These are phyloP conservation scores for Epistrophe eligans DNA, from an alignment of 2,888 invertebrate species.

Conservation along the genomic window DNA sequence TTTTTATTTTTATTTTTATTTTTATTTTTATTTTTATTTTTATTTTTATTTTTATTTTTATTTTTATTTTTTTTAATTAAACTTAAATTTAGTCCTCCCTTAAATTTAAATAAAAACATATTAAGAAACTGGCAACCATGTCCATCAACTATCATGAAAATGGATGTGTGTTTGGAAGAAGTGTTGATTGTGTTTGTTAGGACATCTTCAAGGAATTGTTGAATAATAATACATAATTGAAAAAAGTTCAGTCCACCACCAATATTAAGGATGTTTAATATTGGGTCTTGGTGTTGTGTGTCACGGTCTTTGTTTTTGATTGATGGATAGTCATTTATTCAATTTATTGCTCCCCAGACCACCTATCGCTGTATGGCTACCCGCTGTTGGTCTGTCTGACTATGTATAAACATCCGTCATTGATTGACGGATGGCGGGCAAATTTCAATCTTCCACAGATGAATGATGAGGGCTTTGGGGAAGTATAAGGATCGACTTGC, in stretches of 20 bases:
- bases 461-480: constrained; percentile 60
- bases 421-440: constrained; percentile 31
- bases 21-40: no score
- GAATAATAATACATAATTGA: constrained; percentile 69
- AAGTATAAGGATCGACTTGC: constrained; percentile 44
- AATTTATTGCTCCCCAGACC: constrained; percentile 63
- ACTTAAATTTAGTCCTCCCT: no score
- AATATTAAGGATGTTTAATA: constrained; percentile 33
- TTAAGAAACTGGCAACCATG: constrained; percentile 2
- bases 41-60: no score
- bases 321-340: constrained; percentile 66
- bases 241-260: constrained; percentile 63
- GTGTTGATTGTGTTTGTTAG: constrained; percentile 56
- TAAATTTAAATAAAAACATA: not conserved
- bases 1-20: no score
- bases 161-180: constrained; percentile 31
- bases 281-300: constrained; percentile 1
- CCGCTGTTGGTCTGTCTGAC: constrained; percentile 30
- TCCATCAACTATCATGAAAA: constrained; percentile 28
- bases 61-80: no score
- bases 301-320: constrained; percentile 49
- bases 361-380: constrained; percentile 60
- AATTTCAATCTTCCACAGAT: constrained; percentile 51
- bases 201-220: constrained; percentile 52
- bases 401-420: constrained; percentile 46